Percentiles rank a stretch among this genome's conserved stretches.
Evolutionary conservation across 2,888 invertebrate genomes (phyloP).

Genomic region (Meiosimyza decipiens): DNA sequence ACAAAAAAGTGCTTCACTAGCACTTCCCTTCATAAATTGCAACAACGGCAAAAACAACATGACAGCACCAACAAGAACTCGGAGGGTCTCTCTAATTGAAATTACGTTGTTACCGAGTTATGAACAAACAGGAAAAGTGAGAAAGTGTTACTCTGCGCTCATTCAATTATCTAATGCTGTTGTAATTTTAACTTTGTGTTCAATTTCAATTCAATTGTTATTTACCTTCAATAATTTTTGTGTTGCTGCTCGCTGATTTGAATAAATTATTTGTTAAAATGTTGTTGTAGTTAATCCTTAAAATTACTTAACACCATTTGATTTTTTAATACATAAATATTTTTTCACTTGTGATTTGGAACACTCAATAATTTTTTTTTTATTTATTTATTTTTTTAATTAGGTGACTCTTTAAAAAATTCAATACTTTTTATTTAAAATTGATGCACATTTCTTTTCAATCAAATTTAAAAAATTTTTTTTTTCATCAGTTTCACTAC

Average conservation of each 20-base stretch:
- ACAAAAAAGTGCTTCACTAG: neutral
- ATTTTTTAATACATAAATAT: neutral
- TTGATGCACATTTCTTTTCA: neutral
- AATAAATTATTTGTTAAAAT: too few species aligned
- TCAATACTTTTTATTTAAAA: conserved; percentile 21
- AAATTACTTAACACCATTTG: too few species aligned
- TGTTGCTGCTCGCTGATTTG: too few species aligned
- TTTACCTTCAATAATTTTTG: too few species aligned
- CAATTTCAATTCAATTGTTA: too few species aligned
- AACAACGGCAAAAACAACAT: neutral
- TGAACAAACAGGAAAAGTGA: neutral
- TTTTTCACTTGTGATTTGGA: neutral
- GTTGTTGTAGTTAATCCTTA: too few species aligned
- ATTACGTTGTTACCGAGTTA: too few species aligned
- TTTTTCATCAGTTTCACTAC: conserved; percentile 16
- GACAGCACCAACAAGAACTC: too few species aligned
- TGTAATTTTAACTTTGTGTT: too few species aligned
- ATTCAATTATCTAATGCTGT: too few species aligned
- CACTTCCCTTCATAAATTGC: neutral
- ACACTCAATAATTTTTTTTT: conserved; percentile 28
- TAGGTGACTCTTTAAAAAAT: conserved; percentile 23
- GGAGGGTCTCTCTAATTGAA: too few species aligned
- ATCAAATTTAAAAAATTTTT: conserved; percentile 4
- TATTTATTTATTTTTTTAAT: conserved; percentile 17
- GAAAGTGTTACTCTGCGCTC: neutral